Evolutionary conservation across 92 coral and sea anemone genomes (phyloP), one percentile per base, ranked within the genome.

Genomic region (Muricea muricata): DNA sequence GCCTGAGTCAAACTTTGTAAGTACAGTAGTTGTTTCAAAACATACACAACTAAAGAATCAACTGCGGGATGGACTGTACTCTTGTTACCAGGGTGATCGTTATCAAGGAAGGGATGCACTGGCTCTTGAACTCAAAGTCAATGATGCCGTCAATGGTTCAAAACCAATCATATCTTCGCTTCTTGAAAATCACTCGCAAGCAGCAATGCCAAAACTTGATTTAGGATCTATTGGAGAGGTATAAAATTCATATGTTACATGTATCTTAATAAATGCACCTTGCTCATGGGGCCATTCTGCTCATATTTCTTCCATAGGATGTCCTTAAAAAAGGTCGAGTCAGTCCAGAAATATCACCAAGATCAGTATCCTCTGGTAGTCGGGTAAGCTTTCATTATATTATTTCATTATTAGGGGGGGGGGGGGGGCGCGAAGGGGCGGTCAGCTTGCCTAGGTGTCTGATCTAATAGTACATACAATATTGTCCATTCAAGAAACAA

Each of bases 1-100:
- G 35, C 99, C 99, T 24, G 99, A 96, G 78, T 88, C 93, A 50
- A 92, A 88, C 75, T 96, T 96, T 92, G 99, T 96, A 88, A 96
- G 99, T 95, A 45, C 41, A 39, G 8, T 26, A 33, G 17, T 12
- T 2, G 7, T 52, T 12, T 31, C 34, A 0, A 32, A 9, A 23
- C 12, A 1, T 23, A 15, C 41, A 10, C 1, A 31, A 4, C 30
- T 25, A n/a, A n/a, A n/a, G n/a, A n/a, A n/a, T n/a, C n/a, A n/a
- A n/a, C n/a, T n/a, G n/a, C n/a, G n/a, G n/a, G n/a, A n/a, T n/a
- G n/a, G n/a, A n/a, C n/a, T n/a, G n/a, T n/a, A n/a, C n/a, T n/a
- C n/a, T n/a, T 23, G 11, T 35, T 18, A 39, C 21, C 33, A 95
- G 98, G 94, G 97, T 85, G 98, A 95, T 77, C 91, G 89, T 41